Evolutionary conservation across 2,888 invertebrate species (phyloP).

Genomic region (Erebia epiphron): DNA sequence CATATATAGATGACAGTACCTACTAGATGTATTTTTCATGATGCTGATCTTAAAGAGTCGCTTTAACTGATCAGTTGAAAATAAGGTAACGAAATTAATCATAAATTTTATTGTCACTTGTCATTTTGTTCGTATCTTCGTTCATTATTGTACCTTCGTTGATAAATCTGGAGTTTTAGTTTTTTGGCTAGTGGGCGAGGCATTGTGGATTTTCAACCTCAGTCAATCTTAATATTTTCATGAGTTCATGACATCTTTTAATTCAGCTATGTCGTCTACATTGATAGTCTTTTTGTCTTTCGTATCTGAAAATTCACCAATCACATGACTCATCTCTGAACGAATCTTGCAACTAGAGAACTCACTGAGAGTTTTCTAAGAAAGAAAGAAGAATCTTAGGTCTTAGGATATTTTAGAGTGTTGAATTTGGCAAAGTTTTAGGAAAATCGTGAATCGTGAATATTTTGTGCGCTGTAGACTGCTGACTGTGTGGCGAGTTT

Average conservation of each 20-base stretch:
- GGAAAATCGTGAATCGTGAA: not conserved
- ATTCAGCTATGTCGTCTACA: too few species aligned
- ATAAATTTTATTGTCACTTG: conserved; percentile 35
- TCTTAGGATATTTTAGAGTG: too few species aligned
- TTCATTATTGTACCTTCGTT: not conserved
- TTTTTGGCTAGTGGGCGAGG: too few species aligned
- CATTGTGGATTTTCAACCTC: too few species aligned
- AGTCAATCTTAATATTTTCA: too few species aligned
- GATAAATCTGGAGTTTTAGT: not conserved
- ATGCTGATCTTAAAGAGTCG: conserved; percentile 29
- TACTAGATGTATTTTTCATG: conserved; percentile 45
- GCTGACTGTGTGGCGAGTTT: not conserved
- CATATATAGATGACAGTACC: conserved; percentile 44
- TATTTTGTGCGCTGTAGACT: not conserved
- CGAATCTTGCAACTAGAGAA: too few species aligned
- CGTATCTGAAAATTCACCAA: too few species aligned
- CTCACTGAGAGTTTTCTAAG: too few species aligned
- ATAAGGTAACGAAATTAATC: conserved; percentile 32
- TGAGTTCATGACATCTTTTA: too few species aligned
- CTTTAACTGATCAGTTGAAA: conserved; percentile 27
- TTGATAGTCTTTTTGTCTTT: too few species aligned
- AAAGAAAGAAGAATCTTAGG: too few species aligned
- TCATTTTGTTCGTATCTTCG: not conserved
- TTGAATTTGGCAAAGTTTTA: not conserved
- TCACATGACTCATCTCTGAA: too few species aligned